Base-by-base conservation (phyloP, 2,797 vertebrate genomes). In the Enteromius unitaeniatus region DNA sequence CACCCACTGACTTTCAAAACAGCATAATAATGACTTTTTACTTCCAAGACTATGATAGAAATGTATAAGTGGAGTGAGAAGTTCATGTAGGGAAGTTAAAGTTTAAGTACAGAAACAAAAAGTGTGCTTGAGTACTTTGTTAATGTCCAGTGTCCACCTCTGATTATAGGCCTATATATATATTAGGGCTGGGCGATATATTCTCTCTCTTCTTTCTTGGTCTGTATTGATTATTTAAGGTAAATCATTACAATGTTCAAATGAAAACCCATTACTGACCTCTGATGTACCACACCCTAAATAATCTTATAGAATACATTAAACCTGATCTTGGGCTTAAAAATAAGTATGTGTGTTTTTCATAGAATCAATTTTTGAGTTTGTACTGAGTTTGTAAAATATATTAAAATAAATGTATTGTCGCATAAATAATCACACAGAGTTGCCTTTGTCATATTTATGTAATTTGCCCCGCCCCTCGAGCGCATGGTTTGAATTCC, bases 391-490 rank as follows among this genome's bases (percentile, higher is more conserved):
- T n/a, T n/a, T n/a, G 0, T 26, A n/a, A 62, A 62, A 6, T 0
- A 23, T 19, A 55, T 28, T 73, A 26, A 62, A 1, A 51, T 75
- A 49, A 6, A 13, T 76, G 53, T 67, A 53, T 40, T 34, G 34
- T 21, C 65, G 10, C n/a, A 58, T 8, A 34, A 5, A 58, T 73
- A 64, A 73, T 26, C 6, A 68, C 17, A 68, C 78, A 80, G 26
- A 49, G 19, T 45, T 79, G 84, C 8, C 70, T 3, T 68, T 83
- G 53, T 60, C 49, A 55, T 34, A 2, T 75, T 28, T 55, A 68
- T 6, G 23, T 15, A 26, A 28, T 23, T 84, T 84, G 82, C 11
- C 85, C 86, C 90, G 84, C 90, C 91, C 67, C 2, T 5, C 0
- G 1, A 58, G 15, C 68, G 11, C 42, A 45, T 81, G 0, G 7